Percentiles rank a stretch among this genome's conserved stretches.
Evolutionary conservation across 2,113 vertebrate species (phyloP).

Genomic region (Leucopsar rothschildi): DNA sequence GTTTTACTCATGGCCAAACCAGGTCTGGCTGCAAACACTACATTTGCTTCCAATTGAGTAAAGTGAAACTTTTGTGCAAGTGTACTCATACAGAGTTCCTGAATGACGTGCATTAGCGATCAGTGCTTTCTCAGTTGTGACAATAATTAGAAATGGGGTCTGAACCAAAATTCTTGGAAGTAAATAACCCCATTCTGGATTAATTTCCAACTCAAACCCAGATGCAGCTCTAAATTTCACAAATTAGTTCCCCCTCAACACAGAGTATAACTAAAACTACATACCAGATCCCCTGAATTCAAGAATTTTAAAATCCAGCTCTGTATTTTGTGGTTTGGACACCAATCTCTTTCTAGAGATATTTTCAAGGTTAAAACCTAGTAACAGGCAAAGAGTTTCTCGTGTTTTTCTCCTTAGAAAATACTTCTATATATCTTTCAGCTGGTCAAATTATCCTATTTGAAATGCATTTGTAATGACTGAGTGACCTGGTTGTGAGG

Average conservation of each 20-base stretch:
- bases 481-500: slow-evolving; percentile 52
- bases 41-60: slow-evolving; percentile 21
- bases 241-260: background rate
- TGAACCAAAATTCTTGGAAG: slow-evolving; percentile 16
- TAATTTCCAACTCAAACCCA: slow-evolving; percentile 33
- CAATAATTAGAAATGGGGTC: slow-evolving; percentile 11
- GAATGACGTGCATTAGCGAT: background rate
- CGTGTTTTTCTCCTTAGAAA: slow-evolving; percentile 46
- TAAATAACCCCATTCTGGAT: background rate
- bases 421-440: slow-evolving; percentile 55
- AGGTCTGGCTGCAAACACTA: slow-evolving; percentile 8
- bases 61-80: slow-evolving; percentile 16
- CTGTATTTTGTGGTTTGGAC: slow-evolving; percentile 44
- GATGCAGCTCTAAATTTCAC: slow-evolving; percentile 24
- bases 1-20: background rate
- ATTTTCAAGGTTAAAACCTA: slow-evolving; percentile 45
- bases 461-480: slow-evolving; percentile 48
- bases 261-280: slow-evolving; percentile 3
- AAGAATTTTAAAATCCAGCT: slow-evolving; percentile 7
- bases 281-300: background rate
- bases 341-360: background rate
- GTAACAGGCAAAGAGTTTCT: slow-evolving; percentile 14
- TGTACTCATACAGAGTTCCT: background rate
- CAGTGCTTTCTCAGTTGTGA: slow-evolving; percentile 10
- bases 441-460: slow-evolving; percentile 58